Evolutionary conservation across 2,797 vertebrate genomes (phyloP).

Genomic region (Alosa sapidissima): DNA sequence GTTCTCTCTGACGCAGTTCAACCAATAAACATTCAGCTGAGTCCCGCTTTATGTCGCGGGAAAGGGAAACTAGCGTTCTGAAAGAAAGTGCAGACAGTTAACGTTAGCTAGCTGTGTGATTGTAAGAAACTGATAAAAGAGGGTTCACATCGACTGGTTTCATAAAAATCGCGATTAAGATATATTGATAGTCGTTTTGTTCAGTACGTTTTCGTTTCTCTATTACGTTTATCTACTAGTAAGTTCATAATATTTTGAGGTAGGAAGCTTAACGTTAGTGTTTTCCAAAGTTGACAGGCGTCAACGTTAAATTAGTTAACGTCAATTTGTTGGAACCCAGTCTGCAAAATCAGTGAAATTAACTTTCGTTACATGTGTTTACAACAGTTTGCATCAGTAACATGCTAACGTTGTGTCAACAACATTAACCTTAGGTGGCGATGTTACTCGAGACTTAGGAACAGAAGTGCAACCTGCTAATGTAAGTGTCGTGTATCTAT

Average conservation of each 20-base stretch:
- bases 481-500: too few species aligned
- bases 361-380: not conserved
- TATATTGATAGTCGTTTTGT: not conserved
- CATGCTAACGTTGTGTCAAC: not conserved
- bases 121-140: not conserved
- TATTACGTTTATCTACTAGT: too few species aligned
- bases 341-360: not conserved
- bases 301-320: not conserved
- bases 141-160: not conserved
- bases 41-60: constrained; percentile 52
- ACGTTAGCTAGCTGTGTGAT: not conserved
- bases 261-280: not conserved
- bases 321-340: not conserved
- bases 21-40: constrained; percentile 46
- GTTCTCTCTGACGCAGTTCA: not conserved
- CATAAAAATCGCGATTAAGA: not conserved
- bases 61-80: constrained; percentile 25
- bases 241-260: not conserved
- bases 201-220: not conserved
- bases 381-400: not conserved
- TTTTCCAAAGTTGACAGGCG: not conserved
- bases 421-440: not conserved
- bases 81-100: not conserved
- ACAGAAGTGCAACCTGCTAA: too few species aligned
- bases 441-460: not conserved